Percentiles rank a stretch among this genome's conserved stretches.
Evolutionary conservation across 2,888 invertebrate species (phyloP).

Genomic region (Stenodera caucasica): DNA sequence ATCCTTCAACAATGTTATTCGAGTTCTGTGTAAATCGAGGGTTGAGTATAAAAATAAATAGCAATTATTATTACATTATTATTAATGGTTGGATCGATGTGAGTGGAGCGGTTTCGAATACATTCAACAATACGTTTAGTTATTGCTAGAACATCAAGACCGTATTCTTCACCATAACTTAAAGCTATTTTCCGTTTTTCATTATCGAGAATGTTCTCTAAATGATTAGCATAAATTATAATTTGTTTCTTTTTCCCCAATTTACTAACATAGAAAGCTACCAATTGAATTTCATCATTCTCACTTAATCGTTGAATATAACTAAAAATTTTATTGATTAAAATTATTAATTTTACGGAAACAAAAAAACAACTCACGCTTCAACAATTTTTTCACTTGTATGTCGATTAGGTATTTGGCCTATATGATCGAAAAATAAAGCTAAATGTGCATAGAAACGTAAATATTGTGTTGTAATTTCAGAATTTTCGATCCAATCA

Average conservation of each 20-base stretch:
- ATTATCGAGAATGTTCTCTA: conserved; percentile 67
- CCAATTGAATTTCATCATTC: conserved; percentile 72
- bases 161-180: conserved; percentile 71
- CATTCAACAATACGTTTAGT: conserved; percentile 84
- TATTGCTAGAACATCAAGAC: conserved; percentile 81
- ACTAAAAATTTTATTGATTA: conserved; percentile 39
- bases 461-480: conserved; percentile 62
- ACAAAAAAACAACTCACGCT: conserved; percentile 57
- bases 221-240: conserved; percentile 67
- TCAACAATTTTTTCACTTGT: conserved; percentile 76
- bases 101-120: conserved; percentile 59
- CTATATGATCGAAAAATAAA: conserved; percentile 78
- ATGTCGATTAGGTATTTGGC: conserved; percentile 70
- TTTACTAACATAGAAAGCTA: conserved; percentile 84
- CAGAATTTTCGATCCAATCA: conserved; percentile 63
- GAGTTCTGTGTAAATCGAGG: no score
- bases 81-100: conserved; percentile 44
- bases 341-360: background rate
- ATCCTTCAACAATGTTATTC: no score
- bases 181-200: conserved; percentile 69
- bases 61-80: conserved; percentile 49
- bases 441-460: conserved; percentile 86
- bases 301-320: conserved; percentile 73
- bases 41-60: no score
- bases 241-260: conserved; percentile 67